Evolutionary conservation across 2,113 vertebrate genomes (phyloP), one percentile per base, ranked within the genome.

Genomic region (Passer montanus): DNA sequence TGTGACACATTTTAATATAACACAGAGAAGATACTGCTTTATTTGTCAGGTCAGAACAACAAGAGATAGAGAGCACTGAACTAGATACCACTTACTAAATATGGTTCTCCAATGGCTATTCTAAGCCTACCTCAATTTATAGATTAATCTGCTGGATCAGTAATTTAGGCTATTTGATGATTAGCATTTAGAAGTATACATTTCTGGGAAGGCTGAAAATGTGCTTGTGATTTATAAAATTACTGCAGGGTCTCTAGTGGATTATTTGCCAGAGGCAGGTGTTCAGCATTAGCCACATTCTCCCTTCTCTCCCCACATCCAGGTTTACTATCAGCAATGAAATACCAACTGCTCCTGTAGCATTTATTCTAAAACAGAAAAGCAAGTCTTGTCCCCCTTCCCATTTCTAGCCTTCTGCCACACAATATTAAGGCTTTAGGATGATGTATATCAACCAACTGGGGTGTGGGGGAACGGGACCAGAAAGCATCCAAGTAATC

Each of bases 141-240:
- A 47, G 41, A 89, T 82, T 93, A 58, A 82, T 75, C 93, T 72
- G 49, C 24, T 47, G 77, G 52, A 79, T 49, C 13, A 2, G 84
- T 68, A 85, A 95, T 95, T 89, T 49, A 85, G 59, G 78, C 67
- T 62, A 53, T 43, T 76, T 15, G 39, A 60, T 35, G 52, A 44
- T n/a, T 52, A 50, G 58, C 69, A 8, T 66, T 82, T 33, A 56
- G 55, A 64, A 91, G n/a, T 4, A 22, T 12, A 19, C 13, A 7
- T 80, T 88, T 78, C 73, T 68, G 66, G 50, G 77, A 47, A 72
- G 50, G 74, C 46, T 89, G 81, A 75, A 95, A 95, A 91, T 62
- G 62, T 87, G 84, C 70, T 70, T 58, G 60, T 58, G 84, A 91
- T 94, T 94, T 82, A 62, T 78, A 91, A 69, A 94, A 91, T 75